Evolutionary conservation across 1,140 invertebrate genomes (phyloP), one percentile per base, ranked within the genome.

Genomic region (Drusus annulatus): DNA sequence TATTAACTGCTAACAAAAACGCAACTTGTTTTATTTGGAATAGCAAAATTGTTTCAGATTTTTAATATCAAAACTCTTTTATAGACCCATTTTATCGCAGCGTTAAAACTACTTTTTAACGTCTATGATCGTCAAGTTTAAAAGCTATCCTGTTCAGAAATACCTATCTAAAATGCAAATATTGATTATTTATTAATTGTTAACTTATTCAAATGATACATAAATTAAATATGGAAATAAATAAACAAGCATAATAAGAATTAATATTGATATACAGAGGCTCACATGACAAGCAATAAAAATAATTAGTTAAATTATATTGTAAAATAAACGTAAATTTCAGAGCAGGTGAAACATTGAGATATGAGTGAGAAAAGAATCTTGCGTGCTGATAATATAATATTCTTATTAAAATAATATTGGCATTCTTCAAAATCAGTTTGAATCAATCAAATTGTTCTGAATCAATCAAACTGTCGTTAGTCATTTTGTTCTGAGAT

Each of bases 291-390:
- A 79, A 73, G 78, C 78, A 45, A 31, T 21, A 31, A 56, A 19
- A 78, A 78, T 36, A 65, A 56, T 50, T 65, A 65, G 52, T 28
- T 19, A 52, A 17, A 78, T 28, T 54, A 69, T 13, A 54, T 16
- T 60, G 17, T 56, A 78, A 54, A 60, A 71, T 5, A 60, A 62
- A 73, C 21, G 19, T 68, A 73, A 79, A 7, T 36, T 16, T 13
- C 60, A 79, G 78, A 79, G 68, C 78, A 25, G 78, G 68, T 65
- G 68, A 73, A 50, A 79, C 78, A 73, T 62, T 51, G 78, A 79
- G 78, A 79, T 71, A 77, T 79, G 65, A 58, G 78, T 73, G 68
- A 60, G 54, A 79, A 69, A 50, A 69, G 36, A 63, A n/a, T 63
- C 16, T 45, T n/a, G 65, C 65, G 65, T 69, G 65, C 65, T 21